Percentiles rank a stretch among this genome's conserved stretches.
phyloP scores from a whole-genome alignment of 2,888 invertebrate species.

The Nasonovia ribisnigri region DNA sequence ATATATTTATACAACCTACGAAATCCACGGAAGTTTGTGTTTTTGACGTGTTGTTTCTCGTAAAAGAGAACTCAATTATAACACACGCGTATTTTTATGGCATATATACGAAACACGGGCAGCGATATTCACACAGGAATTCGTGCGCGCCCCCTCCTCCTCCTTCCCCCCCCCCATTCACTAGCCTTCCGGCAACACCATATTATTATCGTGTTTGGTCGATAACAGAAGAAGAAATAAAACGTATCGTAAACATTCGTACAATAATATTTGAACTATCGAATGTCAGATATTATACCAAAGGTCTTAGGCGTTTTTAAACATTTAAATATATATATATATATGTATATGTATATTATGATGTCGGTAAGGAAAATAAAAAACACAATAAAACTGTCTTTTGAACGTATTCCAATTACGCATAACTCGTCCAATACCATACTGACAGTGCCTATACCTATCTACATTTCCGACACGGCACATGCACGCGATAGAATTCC shows the following conservation, averaged over 20 bases:
- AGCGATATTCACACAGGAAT: not conserved
- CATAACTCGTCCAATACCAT: not conserved
- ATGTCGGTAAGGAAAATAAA: not conserved
- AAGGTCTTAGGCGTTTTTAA: not conserved
- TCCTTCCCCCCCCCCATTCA: too few species aligned
- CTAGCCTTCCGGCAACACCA: not conserved
- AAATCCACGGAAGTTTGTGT: constrained; percentile 25
- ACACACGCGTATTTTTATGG: not conserved
- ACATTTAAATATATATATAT: not conserved
- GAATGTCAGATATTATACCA: not conserved
- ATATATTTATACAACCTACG: not conserved
- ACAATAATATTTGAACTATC: not conserved
- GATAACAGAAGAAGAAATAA: not conserved
- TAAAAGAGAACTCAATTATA: constrained; percentile 44
- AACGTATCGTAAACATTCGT: not conserved
- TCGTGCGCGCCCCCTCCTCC: not conserved
- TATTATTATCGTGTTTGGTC: not conserved
- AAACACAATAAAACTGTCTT: not conserved
- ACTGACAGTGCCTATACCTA: not conserved
- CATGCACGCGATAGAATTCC: not conserved
- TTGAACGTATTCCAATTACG: not conserved
- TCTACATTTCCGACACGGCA: not conserved
- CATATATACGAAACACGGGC: constrained; percentile 16
- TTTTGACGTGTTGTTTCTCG: constrained; percentile 57
- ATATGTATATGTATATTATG: not conserved